A percentile compares a stretch with the other conserved stretches of the same genome.
Evolutionary conservation across 1,140 invertebrate species (phyloP).

Genomic region (Hylyphantes graminicola): DNA sequence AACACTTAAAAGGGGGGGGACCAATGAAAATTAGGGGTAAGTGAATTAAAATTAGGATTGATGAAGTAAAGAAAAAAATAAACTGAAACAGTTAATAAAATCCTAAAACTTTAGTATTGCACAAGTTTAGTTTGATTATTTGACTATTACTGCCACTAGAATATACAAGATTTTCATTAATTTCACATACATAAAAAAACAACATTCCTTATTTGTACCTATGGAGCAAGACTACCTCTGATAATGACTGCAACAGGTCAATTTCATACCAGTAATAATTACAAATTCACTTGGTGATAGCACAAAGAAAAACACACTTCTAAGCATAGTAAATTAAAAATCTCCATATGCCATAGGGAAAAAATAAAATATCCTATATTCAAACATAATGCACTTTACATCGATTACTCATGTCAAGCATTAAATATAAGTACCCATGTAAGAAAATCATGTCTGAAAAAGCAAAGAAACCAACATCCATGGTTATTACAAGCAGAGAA

Average conservation of each 20-base stretch:
- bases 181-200: slow-evolving; percentile 13
- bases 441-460: slow-evolving; percentile 18
- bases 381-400: slow-evolving; percentile 39
- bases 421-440: slow-evolving; percentile 33
- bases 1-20: no score
- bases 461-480: slow-evolving; percentile 39
- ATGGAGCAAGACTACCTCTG: neutral
- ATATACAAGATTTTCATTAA: neutral
- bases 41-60: neutral
- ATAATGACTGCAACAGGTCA: slow-evolving; percentile 15
- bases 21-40: no score
- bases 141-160: neutral
- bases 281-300: slow-evolving; percentile 34
- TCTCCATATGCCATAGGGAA: slow-evolving; percentile 21
- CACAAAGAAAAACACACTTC: slow-evolving; percentile 39
- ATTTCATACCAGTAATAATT: slow-evolving; percentile 31
- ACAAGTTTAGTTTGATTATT: neutral
- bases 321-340: slow-evolving; percentile 45
- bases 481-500: slow-evolving; percentile 46
- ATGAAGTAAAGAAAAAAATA: slow-evolving; percentile 5
- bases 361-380: slow-evolving; percentile 46
- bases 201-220: slow-evolving; percentile 8
- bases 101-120: neutral
- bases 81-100: slow-evolving; percentile 1
- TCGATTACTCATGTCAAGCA: slow-evolving; percentile 35